A percentile compares a stretch with the other conserved stretches of the same genome.
These are phyloP conservation scores for Lithophane leautieri DNA, from an alignment of 2,888 invertebrate species.

Conservation along the genomic window DNA sequence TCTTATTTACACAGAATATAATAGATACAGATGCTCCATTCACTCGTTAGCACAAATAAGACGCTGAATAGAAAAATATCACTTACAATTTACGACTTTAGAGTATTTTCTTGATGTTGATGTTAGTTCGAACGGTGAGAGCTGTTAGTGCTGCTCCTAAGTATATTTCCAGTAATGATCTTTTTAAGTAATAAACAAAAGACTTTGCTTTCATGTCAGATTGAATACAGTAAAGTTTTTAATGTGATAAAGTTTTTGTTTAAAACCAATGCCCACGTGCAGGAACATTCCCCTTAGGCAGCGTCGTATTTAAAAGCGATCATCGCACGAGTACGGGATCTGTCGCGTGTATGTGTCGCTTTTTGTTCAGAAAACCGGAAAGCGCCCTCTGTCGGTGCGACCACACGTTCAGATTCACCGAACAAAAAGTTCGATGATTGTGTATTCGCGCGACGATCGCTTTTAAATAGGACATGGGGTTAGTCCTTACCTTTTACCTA, in stretches of 20 bases:
- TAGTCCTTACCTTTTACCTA: background rate
- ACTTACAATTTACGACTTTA: background rate
- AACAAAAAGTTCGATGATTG: too few relatives aligned
- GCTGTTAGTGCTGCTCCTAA: too few relatives aligned
- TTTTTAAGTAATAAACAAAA: background rate
- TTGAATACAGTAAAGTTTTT: background rate
- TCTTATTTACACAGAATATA: slow-evolving; percentile 14
- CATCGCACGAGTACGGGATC: too few relatives aligned
- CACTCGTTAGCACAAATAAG: background rate
- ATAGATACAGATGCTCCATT: slow-evolving; percentile 14
- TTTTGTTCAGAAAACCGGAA: too few relatives aligned
- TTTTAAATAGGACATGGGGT: too few relatives aligned
- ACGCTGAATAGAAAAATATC: background rate
- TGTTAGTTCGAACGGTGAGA: too few relatives aligned
- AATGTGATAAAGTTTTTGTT: background rate
- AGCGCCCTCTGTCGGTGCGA: too few relatives aligned
- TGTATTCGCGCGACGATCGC: too few relatives aligned
- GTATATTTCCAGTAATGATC: too few relatives aligned
- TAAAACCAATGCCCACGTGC: background rate
- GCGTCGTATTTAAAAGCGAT: too few relatives aligned
- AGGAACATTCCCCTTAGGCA: background rate
- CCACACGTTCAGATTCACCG: too few relatives aligned
- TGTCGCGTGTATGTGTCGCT: too few relatives aligned
- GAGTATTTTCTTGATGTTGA: background rate
- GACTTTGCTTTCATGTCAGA: background rate